phyloP scores from a whole-genome alignment of 1,140 invertebrate genomes.

The Caenorhabditis brenneri region DNA sequence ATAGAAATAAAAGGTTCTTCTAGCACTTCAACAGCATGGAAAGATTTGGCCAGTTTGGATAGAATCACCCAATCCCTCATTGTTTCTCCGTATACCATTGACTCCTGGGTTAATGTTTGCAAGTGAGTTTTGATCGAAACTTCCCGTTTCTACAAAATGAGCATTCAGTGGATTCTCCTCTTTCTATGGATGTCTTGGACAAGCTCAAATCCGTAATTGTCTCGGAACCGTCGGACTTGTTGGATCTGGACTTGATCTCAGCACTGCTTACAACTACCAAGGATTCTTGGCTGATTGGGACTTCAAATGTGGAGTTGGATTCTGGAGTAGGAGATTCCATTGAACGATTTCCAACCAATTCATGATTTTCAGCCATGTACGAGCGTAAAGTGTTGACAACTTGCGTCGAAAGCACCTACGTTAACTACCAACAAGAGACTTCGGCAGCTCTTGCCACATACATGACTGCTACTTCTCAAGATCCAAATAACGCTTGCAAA shows the following conservation, averaged over 20 bases:
- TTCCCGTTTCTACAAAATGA: not conserved
- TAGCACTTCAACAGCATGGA: conserved; percentile 38
- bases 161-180: conserved; percentile 41
- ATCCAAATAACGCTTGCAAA: conserved; percentile 38
- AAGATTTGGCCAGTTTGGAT: conserved; percentile 1
- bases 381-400: not conserved
- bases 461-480: not conserved
- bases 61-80: conserved; percentile 20
- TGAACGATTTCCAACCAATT: not conserved
- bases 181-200: conserved; percentile 46
- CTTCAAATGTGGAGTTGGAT: conserved; percentile 48
- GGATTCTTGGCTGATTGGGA: conserved; percentile 41
- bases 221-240: conserved; percentile 46
- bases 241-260: conserved; percentile 8
- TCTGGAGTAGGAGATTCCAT: conserved; percentile 2
- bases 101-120: conserved; percentile 37
- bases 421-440: conserved; percentile 38
- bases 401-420: conserved; percentile 35
- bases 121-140: not conserved
- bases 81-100: conserved; percentile 9
- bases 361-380: not conserved
- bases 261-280: conserved; percentile 28
- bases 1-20: not conserved
- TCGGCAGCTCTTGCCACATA: not conserved
- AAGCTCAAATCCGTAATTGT: conserved; percentile 29